These are phyloP conservation scores for Kobus ellipsiprymnus DNA, from an alignment of 2,113 vertebrate genomes.

Conservation along the genomic window DNA sequence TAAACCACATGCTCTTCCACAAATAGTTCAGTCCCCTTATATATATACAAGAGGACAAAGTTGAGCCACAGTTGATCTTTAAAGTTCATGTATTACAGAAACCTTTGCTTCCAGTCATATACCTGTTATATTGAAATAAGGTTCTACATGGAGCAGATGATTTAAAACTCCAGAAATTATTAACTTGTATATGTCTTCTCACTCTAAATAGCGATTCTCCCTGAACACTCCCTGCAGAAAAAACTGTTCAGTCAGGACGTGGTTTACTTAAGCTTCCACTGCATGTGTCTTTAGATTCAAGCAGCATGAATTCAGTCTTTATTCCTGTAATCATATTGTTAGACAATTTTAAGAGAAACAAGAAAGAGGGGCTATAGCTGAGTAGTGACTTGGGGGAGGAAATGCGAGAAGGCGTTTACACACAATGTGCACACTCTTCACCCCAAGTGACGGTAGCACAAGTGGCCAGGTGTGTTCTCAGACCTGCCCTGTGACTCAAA, in stretches of 20 bases:
- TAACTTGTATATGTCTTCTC: background rate
- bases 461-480: background rate
- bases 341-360: background rate
- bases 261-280: background rate
- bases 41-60: background rate
- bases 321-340: background rate
- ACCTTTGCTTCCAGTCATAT: conserved; percentile 10
- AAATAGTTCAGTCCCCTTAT: background rate
- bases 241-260: background rate
- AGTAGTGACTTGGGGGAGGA: background rate
- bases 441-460: background rate
- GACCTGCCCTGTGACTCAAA: background rate
- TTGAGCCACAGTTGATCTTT: background rate
- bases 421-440: background rate
- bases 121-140: background rate
- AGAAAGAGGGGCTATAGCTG: background rate
- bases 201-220: background rate
- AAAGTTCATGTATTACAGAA: background rate
- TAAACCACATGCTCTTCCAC: background rate
- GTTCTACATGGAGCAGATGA: background rate
- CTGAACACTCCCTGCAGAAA: background rate
- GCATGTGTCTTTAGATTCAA: background rate
- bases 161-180: conserved; percentile 12
- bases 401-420: background rate
- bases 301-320: background rate